Conservation (phyloP, 2,888 invertebrate genomes). For the Philonicus albiceps region DNA sequence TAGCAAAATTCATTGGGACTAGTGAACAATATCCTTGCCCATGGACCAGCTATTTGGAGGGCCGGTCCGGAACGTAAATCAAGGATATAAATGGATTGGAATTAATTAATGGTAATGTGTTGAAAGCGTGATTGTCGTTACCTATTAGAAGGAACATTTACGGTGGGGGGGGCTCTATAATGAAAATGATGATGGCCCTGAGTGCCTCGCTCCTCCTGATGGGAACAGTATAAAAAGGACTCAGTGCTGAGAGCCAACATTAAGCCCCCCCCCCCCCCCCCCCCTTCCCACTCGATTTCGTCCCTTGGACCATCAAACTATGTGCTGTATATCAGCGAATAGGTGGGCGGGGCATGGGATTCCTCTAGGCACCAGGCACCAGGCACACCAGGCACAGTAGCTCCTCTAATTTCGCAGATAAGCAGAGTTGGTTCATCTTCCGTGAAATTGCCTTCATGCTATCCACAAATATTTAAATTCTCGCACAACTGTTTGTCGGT, state of each 20-base stretch:
- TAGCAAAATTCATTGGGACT: conserved; percentile 16
- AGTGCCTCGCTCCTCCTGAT: conserved; percentile 13
- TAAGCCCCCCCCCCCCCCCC: too few species aligned
- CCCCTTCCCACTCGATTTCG: conserved; percentile 9
- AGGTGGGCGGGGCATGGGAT: not conserved
- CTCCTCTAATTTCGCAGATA: conserved; percentile 48
- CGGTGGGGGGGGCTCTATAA: not conserved
- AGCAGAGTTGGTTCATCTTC: conserved; percentile 48
- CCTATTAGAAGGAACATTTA: conserved; percentile 31
- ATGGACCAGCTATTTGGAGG: not conserved
- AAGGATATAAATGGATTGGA: conserved; percentile 58
- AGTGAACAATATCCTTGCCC: not conserved
- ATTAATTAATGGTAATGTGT: conserved; percentile 57
- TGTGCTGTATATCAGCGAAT: not conserved
- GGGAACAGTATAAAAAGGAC: conserved; percentile 28
- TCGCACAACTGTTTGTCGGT: conserved; percentile 36
- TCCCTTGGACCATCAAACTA: conserved; percentile 23
- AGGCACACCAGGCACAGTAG: not conserved
- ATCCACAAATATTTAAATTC: conserved; percentile 49
- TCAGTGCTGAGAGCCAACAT: not conserved
- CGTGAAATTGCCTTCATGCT: conserved; percentile 49
- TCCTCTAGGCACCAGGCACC: not conserved
- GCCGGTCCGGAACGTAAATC: conserved; percentile 53
- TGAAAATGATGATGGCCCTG: conserved; percentile 30
- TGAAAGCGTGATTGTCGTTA: conserved; percentile 40